Conservation (phyloP, 2,888 invertebrate species). For the Amiota minor region DNA sequence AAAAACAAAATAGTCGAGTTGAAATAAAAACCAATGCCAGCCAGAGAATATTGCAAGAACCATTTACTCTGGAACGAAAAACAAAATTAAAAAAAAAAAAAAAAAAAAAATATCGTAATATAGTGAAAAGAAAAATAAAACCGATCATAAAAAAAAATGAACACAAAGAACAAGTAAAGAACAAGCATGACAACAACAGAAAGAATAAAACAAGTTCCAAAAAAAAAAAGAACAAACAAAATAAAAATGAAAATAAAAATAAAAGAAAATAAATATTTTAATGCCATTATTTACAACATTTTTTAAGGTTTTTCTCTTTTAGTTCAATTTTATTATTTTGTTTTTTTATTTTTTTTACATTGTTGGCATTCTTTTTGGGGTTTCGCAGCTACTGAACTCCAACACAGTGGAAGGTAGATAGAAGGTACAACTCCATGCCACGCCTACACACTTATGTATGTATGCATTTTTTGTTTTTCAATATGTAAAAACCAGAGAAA, state of each 20-base stretch:
- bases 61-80: neutral
- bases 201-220: slow-evolving; percentile 10
- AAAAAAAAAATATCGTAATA: neutral
- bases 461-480: neutral
- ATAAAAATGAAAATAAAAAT: slow-evolving; percentile 2
- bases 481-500: neutral
- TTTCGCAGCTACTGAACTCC: neutral
- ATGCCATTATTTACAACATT: slow-evolving; percentile 34
- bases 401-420: neutral
- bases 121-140: no score
- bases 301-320: slow-evolving; percentile 2
- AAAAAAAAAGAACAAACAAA: neutral
- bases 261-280: slow-evolving; percentile 36
- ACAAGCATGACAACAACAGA: slow-evolving; percentile 9
- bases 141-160: no score
- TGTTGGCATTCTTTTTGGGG: slow-evolving; percentile 21
- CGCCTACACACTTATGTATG: slow-evolving; percentile 8
- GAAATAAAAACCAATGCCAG: neutral
- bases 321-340: neutral
- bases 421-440: neutral
- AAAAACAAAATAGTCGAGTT: neutral
- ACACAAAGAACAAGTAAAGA: slow-evolving; percentile 21
- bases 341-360: neutral
- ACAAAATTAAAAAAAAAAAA: slow-evolving; percentile 6
- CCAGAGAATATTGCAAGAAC: neutral